Evolutionary conservation across 1,140 invertebrate genomes (phyloP).

Genomic region (Pseudomyrmex gracilis): DNA sequence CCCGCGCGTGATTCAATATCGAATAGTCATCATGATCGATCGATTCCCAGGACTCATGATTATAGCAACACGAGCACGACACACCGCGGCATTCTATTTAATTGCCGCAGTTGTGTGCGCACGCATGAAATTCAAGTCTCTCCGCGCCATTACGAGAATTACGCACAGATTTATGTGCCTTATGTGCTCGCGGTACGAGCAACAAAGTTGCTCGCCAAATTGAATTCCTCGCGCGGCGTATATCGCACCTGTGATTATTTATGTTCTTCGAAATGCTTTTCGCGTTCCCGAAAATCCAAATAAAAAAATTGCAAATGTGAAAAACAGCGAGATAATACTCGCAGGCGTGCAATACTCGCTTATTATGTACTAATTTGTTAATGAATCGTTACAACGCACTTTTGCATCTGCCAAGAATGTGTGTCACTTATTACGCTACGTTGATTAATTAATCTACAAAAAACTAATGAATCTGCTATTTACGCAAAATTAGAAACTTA

Average conservation of each 20-base stretch:
- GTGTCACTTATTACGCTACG: background rate
- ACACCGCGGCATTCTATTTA: background rate
- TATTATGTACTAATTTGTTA: slow-evolving; percentile 8
- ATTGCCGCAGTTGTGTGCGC: background rate
- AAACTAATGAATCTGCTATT: background rate
- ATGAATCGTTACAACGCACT: slow-evolving; percentile 5
- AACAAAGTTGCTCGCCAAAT: slow-evolving; percentile 24
- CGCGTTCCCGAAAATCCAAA: background rate
- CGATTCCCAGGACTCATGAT: background rate
- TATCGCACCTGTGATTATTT: slow-evolving; percentile 14
- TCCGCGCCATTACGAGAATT: slow-evolving; percentile 23
- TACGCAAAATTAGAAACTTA: background rate
- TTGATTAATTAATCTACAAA: background rate
- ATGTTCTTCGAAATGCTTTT: background rate
- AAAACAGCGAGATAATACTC: background rate
- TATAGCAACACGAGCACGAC: slow-evolving; percentile 1
- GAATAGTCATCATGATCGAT: slow-evolving; percentile 22
- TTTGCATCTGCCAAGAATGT: background rate
- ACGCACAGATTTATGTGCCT: slow-evolving; percentile 26
- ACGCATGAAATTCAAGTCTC: background rate
- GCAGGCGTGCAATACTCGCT: too few relatives aligned
- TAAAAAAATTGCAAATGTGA: background rate
- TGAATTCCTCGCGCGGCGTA: background rate
- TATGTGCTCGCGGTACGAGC: background rate
- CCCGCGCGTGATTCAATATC: background rate